A percentile compares a stretch with the other conserved stretches of the same genome.
phyloP scores from a whole-genome alignment of 2,888 invertebrate species.

The Cantharis rufa region DNA sequence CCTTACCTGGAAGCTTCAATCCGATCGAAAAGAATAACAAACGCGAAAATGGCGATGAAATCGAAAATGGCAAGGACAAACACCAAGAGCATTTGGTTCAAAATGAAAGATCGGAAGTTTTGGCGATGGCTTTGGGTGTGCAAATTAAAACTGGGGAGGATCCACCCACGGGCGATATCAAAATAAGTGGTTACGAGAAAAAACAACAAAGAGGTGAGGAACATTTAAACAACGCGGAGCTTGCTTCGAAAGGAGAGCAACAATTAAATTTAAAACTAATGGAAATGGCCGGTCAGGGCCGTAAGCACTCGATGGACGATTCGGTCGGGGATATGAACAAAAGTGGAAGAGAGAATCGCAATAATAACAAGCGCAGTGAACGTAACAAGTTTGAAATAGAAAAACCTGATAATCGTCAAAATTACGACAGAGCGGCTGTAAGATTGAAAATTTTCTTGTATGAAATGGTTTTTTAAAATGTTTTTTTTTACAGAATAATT shows the following conservation, averaged over 20 bases:
- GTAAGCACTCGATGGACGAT: constrained; percentile 53
- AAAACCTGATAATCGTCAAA: constrained; percentile 38
- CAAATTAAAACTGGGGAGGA: constrained; percentile 54
- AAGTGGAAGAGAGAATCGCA: constrained; percentile 23
- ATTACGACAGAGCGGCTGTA: constrained; percentile 38
- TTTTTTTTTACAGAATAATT: constrained; percentile 1
- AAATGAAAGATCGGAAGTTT: constrained; percentile 55
- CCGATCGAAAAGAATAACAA: constrained; percentile 35
- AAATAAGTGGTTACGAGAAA: constrained; percentile 50
- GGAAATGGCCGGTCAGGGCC: constrained; percentile 45
- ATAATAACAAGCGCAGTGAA: constrained; percentile 40
- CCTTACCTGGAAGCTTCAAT: constrained; percentile 46
- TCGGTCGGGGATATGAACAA: constrained; percentile 4
- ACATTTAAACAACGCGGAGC: neutral
- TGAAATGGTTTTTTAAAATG: neutral
- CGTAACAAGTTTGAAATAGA: constrained; percentile 52
- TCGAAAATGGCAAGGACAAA: neutral
- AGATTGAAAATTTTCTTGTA: neutral
- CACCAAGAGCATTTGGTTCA: constrained; percentile 26
- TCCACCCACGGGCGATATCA: constrained; percentile 47
- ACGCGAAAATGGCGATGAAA: constrained; percentile 21
- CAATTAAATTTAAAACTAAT: constrained; percentile 33
- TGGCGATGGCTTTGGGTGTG: constrained; percentile 62
- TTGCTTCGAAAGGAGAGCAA: constrained; percentile 4
- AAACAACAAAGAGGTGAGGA: constrained; percentile 36